Evolutionary conservation across 2,797 vertebrate genomes (phyloP).

Genomic region (Anguilla anguilla): DNA sequence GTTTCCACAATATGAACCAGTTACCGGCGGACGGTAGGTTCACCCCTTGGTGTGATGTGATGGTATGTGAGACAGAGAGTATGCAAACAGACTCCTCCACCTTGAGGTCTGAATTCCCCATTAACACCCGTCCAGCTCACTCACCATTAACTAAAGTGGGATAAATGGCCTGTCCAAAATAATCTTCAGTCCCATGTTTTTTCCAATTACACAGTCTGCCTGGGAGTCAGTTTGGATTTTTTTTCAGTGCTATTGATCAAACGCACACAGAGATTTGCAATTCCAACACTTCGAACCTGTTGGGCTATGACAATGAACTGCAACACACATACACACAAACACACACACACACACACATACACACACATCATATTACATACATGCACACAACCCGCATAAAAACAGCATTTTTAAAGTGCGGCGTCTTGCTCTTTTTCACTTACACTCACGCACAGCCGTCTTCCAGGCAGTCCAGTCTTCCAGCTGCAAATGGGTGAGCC

Average conservation of each 20-base stretch:
- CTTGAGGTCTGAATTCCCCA: conserved; percentile 78
- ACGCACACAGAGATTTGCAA: conserved; percentile 57
- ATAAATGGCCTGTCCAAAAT: conserved; percentile 92
- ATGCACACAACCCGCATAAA: neutral
- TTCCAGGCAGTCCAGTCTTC: conserved; percentile 27
- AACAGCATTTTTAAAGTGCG: neutral
- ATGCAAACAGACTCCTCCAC: conserved; percentile 80
- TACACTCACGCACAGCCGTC: conserved; percentile 23
- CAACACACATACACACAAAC: neutral
- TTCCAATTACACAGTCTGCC: conserved; percentile 79
- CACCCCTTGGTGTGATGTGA: conserved; percentile 51
- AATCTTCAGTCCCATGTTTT: conserved; percentile 88
- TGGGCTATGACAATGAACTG: conserved; percentile 12
- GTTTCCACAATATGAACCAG: neutral
- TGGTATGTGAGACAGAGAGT: conserved; percentile 75
- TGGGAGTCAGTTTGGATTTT: conserved; percentile 59
- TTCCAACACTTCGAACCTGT: conserved; percentile 48
- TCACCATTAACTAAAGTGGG: conserved; percentile 89
- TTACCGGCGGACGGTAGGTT: neutral
- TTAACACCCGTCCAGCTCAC: conserved; percentile 76
- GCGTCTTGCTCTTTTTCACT: neutral
- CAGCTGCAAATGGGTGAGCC: conserved; percentile 25
- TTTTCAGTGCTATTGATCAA: conserved; percentile 49
- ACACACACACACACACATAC: neutral
- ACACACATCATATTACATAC: neutral